Base-by-base conservation (phyloP, 2,888 invertebrate genomes). In the Acronicta leporina region DNA sequence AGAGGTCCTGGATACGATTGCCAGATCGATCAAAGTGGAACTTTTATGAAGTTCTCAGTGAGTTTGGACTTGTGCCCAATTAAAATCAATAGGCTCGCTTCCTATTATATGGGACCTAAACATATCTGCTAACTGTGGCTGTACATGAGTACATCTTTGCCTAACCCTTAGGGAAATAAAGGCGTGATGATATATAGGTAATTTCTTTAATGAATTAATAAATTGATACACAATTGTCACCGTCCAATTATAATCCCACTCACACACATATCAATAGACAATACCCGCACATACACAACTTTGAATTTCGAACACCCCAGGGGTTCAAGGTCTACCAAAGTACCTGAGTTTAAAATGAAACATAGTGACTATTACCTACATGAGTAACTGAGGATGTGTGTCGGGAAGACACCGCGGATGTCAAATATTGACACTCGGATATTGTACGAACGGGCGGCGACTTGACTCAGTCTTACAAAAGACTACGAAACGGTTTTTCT, bases 311-410 rank as follows among this genome's bases (percentile, higher is more conserved):
- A 50, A 49, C 63, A 46, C 30, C 46, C 53, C 45, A 8, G n/a
- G 30, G 50, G 77, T 71, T 67, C 72, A 70, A 76, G 74, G 76
- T 38, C 46, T 38, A 51, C 30, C 45, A 57, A 51, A 42, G 25
- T 15, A 1, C 44, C 48, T 46, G 60, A 61, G 60, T 41, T 51
- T 52, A n/a, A 47, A 60, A 63, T 68, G 67, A 69, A 63, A 71
- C 71, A 73, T 62, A 75, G 66, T 64, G 59, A 67, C 64, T 40
- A 16, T 16, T 45, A n/a, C n/a, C n/a, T n/a, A 49, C 44, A 64
- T 85, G 85, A 85, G 80, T 85, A 85, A 84, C 75, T 73, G 77
- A 87, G 91, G 91, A 91, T 90, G 87, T 87, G 84, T 78, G 84
- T 60, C 84, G 85, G 88, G 88, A 89, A 87, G 82, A 75, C 74